These are phyloP conservation scores for Linyphia triangularis DNA, from an alignment of 2,888 invertebrate species.

Conservation along the genomic window DNA sequence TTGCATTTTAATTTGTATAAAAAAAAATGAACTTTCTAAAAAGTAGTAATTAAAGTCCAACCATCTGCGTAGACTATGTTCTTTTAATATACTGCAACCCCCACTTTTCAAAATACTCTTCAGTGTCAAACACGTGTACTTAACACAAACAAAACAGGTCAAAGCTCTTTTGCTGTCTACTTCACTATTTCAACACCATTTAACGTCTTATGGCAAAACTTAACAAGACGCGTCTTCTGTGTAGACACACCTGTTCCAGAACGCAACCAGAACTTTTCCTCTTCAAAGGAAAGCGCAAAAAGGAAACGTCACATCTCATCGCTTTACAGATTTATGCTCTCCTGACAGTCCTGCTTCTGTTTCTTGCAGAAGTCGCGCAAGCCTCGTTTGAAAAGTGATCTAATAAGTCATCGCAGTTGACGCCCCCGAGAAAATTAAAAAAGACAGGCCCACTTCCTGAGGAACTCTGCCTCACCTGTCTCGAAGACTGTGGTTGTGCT, in stretches of 20 bases:
- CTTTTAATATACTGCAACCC: too few relatives aligned
- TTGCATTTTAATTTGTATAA: too few relatives aligned
- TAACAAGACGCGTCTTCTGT: slow-evolving; percentile 20
- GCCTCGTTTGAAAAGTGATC: slow-evolving; percentile 43
- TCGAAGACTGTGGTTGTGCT: too few relatives aligned
- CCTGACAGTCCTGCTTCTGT: slow-evolving; percentile 34
- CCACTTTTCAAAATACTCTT: too few relatives aligned
- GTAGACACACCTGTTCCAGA: slow-evolving; percentile 21
- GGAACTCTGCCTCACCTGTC: slow-evolving; percentile 65
- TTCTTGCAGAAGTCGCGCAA: neutral
- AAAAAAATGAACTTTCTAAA: too few relatives aligned
- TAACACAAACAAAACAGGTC: neutral
- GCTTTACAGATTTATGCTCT: slow-evolving; percentile 49
- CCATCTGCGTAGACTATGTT: too few relatives aligned
- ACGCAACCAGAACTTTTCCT: neutral
- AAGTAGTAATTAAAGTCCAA: too few relatives aligned
- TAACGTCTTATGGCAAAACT: slow-evolving; percentile 10
- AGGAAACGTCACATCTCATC: slow-evolving; percentile 65
- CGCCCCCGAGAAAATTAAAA: slow-evolving; percentile 50
- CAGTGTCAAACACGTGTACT: neutral
- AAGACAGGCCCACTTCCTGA: slow-evolving; percentile 66
- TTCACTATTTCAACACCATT: slow-evolving; percentile 31
- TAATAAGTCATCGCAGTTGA: slow-evolving; percentile 24
- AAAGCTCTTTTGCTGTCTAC: neutral
- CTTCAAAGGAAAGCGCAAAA: slow-evolving; percentile 11